Percentiles rank a stretch among this genome's conserved stretches.
These are phyloP conservation scores for Diorhabda sublineata DNA, from an alignment of 1,140 invertebrate genomes.

Conservation along the genomic window DNA sequence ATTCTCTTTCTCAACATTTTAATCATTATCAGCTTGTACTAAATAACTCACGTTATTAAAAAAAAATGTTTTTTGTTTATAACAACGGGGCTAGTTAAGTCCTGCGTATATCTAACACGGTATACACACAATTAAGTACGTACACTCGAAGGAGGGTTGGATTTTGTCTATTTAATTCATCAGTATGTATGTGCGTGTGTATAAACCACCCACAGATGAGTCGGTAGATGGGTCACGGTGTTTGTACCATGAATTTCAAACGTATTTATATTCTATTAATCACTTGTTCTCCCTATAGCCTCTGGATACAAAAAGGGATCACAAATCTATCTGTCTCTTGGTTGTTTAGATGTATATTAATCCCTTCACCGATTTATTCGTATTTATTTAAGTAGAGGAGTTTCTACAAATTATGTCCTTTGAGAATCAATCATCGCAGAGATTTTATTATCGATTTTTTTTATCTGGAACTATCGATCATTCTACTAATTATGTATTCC, in stretches of 20 bases:
- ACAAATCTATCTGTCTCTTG: neutral
- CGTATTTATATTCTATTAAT: conserved; percentile 1
- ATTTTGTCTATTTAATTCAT: neutral
- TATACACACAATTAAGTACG: neutral
- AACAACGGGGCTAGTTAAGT: neutral
- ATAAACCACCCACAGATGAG: conserved; percentile 1
- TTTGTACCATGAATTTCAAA: neutral
- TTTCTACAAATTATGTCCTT: no score
- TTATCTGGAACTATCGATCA: no score
- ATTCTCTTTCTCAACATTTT: no score
- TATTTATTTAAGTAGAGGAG: no score
- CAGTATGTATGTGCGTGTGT: neutral
- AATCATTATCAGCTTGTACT: no score
- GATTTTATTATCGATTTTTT: no score
- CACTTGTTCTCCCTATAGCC: neutral
- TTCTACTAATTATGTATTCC: no score
- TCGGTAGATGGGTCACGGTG: neutral
- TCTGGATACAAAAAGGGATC: neutral
- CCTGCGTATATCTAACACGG: conserved; percentile 1
- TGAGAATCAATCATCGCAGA: no score
- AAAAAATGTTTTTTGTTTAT: no score
- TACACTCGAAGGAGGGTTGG: neutral
- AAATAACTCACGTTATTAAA: no score
- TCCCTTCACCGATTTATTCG: no score
- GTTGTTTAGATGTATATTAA: no score